Base-by-base conservation (phyloP, 2,113 vertebrate species). In the Cygnus atratus region DNA sequence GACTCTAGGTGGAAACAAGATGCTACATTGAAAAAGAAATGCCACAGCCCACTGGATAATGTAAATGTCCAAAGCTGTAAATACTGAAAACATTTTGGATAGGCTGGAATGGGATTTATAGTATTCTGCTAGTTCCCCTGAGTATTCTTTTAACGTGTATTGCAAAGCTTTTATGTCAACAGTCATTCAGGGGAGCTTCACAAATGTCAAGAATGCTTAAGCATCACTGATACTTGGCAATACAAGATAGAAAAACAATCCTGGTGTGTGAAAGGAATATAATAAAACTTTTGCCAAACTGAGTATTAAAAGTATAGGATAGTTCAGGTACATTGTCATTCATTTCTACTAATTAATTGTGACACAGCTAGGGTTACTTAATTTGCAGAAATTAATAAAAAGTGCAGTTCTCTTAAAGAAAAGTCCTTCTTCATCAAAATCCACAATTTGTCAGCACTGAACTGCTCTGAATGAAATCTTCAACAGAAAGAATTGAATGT, bases 181-280 rank as follows among this genome's bases (percentile, higher is more conserved):
- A 88, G 58, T 52, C 57, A 55, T 88, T 78, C 63, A 81, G 20
- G 13, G 11, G n/a, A 89, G 52, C 59, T 85, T 88, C 70, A 84
- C 46, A 90, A 91, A 91, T 70, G 52, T 80, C 81, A 89, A 82
- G 41, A 97, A 89, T 37, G 7, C 13, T 89, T 89, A 93, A 94
- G 52, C 24, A 67, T 68, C 37, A 58, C 33, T 31, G 26, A 72
- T 74, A 87, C 43, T 79, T 93, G 71, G 88, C 70, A 94, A 82
- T 48, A 66, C 33, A 67, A 83, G 37, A 43, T 31, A 79, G 87
- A 77, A 89, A 86, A 41, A 4, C 33, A 82, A 33, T 44, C 25
- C 33, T 85, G 13, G 5, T 80, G 39, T 87, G 24, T 78, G 62
- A 93, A 87, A 94, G 11, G 6, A 90, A 84, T 81, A 20, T 18